Percentiles rank a stretch among this genome's conserved stretches.
Evolutionary conservation across 2,797 vertebrate genomes (phyloP).

Genomic region (Xenentodon cancila): DNA sequence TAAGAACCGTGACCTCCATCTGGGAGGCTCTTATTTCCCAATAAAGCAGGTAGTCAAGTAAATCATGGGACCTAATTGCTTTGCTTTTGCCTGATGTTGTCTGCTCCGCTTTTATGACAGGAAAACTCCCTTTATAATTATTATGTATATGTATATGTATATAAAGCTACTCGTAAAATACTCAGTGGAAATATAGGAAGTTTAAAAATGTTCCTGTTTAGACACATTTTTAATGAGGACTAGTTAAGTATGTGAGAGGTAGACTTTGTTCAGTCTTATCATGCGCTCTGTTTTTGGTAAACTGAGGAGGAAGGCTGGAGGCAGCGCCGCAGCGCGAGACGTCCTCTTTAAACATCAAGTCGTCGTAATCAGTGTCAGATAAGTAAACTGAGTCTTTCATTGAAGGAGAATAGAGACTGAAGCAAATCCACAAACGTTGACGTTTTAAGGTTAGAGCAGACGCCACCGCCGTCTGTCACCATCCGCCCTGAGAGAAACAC

Average conservation of each 20-base stretch:
- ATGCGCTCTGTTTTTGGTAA: conserved; percentile 29
- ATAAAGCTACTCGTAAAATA: conserved; percentile 2
- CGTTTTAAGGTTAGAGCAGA: conserved; percentile 42
- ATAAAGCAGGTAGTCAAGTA: conserved; percentile 67
- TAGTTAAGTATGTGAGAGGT: conserved; percentile 36
- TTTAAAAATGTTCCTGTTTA: conserved; percentile 11
- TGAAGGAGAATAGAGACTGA: conserved; percentile 20
- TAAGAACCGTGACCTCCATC: conserved; percentile 69
- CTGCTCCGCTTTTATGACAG: conserved; percentile 43
- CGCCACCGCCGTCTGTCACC: conserved; percentile 48
- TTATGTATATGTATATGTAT: background rate
- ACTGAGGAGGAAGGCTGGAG: conserved; percentile 49
- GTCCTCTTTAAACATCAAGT: conserved; percentile 33
- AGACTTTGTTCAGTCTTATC: conserved; percentile 75
- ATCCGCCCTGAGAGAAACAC: conserved; percentile 9
- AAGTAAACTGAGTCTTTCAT: conserved; percentile 34
- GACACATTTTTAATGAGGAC: conserved; percentile 31
- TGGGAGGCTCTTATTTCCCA: conserved; percentile 64
- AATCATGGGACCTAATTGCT: conserved; percentile 78
- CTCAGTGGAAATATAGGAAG: background rate
- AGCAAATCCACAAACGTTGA: conserved; percentile 56
- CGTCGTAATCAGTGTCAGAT: conserved; percentile 53
- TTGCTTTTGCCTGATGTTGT: conserved; percentile 59
- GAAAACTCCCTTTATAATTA: conserved; percentile 17
- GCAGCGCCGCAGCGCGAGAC: conserved; percentile 21